These are phyloP conservation scores for Eurytoma californica DNA, from an alignment of 2,888 invertebrate genomes.

Conservation along the genomic window DNA sequence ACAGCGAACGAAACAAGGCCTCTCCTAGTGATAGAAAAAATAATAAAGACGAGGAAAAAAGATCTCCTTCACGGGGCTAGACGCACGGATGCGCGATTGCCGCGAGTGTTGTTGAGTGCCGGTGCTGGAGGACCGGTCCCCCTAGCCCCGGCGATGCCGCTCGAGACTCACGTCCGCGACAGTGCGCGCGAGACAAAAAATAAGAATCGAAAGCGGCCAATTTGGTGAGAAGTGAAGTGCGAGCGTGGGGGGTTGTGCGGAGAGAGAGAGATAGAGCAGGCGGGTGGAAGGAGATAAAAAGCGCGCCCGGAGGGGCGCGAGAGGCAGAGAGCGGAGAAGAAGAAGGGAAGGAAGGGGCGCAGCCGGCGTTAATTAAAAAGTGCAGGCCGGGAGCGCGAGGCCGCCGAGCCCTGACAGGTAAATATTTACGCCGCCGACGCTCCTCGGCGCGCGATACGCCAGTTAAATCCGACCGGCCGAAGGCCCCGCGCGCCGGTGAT, in stretches of 20 bases:
- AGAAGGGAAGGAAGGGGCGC: conserved; percentile 37
- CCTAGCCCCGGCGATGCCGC: too few relatives aligned
- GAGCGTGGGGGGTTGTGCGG: background rate
- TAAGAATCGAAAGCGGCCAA: conserved; percentile 27
- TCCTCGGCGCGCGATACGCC: conserved; percentile 26
- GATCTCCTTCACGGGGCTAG: too few relatives aligned
- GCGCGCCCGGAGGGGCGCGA: background rate
- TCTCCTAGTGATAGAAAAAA: too few relatives aligned
- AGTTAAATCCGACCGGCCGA: conserved; percentile 17
- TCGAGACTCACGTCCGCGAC: background rate
- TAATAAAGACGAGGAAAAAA: too few relatives aligned
- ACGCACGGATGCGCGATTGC: too few relatives aligned
- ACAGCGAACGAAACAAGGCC: too few relatives aligned
- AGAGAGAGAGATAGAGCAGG: background rate
- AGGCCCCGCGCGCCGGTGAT: background rate
- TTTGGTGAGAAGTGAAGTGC: conserved; percentile 52
- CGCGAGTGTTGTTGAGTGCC: too few relatives aligned
- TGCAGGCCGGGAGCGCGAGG: conserved; percentile 48
- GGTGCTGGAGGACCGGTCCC: too few relatives aligned
- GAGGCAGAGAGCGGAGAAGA: conserved; percentile 23
- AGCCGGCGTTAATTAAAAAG: conserved; percentile 65
- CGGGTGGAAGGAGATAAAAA: conserved; percentile 45
- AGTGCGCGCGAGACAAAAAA: background rate
- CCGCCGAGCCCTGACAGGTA: conserved; percentile 65
- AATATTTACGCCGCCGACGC: conserved; percentile 65